Evolutionary conservation across 1,140 invertebrate species (phyloP).

Genomic region (Apis florea): DNA sequence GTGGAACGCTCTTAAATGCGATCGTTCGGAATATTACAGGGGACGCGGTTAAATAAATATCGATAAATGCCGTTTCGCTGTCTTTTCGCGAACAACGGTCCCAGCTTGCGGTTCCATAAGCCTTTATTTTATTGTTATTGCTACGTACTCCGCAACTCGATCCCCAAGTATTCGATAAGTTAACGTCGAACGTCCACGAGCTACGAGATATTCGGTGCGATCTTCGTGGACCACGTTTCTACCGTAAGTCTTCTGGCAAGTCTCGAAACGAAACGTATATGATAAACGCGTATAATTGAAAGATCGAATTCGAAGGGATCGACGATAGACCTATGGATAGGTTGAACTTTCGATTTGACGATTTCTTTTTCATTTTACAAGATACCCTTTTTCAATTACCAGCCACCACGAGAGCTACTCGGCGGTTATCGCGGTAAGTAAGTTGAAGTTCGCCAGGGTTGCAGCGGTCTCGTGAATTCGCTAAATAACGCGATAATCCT

Average conservation of each 20-base stretch:
- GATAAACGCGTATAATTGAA: no score
- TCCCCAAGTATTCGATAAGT: conserved; percentile 58
- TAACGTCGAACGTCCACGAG: conserved; percentile 59
- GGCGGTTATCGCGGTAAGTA: neutral
- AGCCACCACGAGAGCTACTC: no score
- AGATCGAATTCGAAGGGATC: no score
- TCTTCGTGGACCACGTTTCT: neutral
- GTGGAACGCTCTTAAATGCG: conserved; percentile 52
- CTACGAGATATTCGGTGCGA: conserved; percentile 19
- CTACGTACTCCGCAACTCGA: conserved; percentile 42
- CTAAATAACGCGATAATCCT: conserved; percentile 41
- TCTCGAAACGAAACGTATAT: neutral
- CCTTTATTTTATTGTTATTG: conserved; percentile 68
- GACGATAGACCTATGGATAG: no score
- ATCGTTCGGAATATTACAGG: conserved; percentile 57
- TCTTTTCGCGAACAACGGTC: conserved; percentile 67
- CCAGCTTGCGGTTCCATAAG: conserved; percentile 48
- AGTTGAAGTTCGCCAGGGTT: conserved; percentile 25
- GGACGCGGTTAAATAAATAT: conserved; percentile 65
- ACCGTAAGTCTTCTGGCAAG: no score
- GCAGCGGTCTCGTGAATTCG: conserved; percentile 14
- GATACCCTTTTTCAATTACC: conserved; percentile 6
- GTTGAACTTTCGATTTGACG: neutral
- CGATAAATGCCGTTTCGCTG: conserved; percentile 62
- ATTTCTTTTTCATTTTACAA: neutral